These are phyloP conservation scores for Coendou prehensilis DNA, from an alignment of 2,797 vertebrate genomes.

Conservation along the genomic window DNA sequence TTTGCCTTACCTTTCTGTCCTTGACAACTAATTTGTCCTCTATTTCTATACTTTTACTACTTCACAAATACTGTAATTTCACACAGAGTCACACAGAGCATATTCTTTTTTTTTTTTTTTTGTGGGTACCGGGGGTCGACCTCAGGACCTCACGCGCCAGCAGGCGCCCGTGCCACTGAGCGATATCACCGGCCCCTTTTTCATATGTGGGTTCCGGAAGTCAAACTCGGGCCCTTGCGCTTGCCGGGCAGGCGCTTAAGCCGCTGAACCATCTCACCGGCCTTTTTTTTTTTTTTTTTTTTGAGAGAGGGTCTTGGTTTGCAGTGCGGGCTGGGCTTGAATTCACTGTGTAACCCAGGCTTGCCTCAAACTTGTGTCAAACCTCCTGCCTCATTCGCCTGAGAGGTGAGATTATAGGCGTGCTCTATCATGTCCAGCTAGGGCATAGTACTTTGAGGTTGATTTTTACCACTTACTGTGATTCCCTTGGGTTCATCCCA, in stretches of 20 bases:
- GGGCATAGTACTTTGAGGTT: constrained; percentile 11
- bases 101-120: not conserved
- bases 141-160: too few species aligned
- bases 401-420: not conserved
- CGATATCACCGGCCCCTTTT: too few species aligned
- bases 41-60: not conserved
- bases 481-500: not conserved
- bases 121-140: too few species aligned
- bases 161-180: too few species aligned
- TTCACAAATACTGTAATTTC: not conserved
- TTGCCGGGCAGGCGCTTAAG: too few species aligned
- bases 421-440: not conserved
- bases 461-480: not conserved
- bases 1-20: not conserved
- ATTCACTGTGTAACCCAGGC: not conserved
- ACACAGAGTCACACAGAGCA: not conserved
- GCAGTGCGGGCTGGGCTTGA: not conserved
- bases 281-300: not conserved
- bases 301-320: not conserved
- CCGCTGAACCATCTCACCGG: too few species aligned
- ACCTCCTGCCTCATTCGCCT: not conserved
- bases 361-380: not conserved
- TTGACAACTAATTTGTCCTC: not conserved
- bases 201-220: too few species aligned
- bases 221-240: too few species aligned